These are phyloP conservation scores for Platalea minor DNA, from an alignment of 2,797 vertebrate species.

Conservation along the genomic window DNA sequence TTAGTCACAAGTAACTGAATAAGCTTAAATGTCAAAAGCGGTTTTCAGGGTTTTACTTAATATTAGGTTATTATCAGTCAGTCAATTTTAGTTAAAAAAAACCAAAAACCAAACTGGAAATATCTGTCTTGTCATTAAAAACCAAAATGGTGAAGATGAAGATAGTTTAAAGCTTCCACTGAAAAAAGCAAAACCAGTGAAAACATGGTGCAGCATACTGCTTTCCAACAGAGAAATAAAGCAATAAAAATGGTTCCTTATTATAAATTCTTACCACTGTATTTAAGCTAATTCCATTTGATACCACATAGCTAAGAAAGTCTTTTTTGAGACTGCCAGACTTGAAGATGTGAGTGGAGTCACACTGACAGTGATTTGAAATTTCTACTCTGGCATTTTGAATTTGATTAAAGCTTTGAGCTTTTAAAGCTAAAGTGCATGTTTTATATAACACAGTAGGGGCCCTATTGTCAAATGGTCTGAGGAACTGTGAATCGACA, in stretches of 20 bases:
- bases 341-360: conserved; percentile 13
- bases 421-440: conserved; percentile 56
- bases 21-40: not conserved
- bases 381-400: conserved; percentile 24
- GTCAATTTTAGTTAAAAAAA: not conserved
- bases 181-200: not conserved
- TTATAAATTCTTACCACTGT: not conserved
- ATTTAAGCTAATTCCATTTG: conserved; percentile 20
- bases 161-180: not conserved
- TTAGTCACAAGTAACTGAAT: not conserved
- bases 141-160: not conserved
- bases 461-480: conserved; percentile 1
- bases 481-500: conserved; percentile 12
- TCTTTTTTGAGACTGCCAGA: conserved; percentile 1
- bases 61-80: not conserved
- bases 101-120: not conserved
- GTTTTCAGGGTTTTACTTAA: not conserved
- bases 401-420: conserved; percentile 53
- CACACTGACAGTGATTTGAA: conserved; percentile 12
- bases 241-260: not conserved
- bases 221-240: not conserved
- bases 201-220: not conserved
- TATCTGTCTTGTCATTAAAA: not conserved
- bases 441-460: conserved; percentile 39
- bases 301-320: not conserved